Conservation (phyloP, 2,797 vertebrate genomes). For the Eptatretus atami region DNA sequence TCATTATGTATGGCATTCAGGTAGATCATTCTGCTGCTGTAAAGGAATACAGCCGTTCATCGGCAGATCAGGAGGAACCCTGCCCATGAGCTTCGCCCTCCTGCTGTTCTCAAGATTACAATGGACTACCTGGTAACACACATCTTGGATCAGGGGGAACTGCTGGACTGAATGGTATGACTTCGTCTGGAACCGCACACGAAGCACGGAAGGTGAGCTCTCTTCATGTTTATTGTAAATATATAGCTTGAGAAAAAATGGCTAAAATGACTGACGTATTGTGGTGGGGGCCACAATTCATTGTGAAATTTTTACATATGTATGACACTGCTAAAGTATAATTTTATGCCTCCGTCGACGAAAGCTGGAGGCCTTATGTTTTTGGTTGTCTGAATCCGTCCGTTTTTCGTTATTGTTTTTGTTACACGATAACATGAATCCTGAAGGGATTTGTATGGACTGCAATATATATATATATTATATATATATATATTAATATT, state of each 20-base stretch:
- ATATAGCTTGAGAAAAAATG: too few relatives aligned
- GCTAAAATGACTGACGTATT: background rate
- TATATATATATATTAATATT: too few relatives aligned
- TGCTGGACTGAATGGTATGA: constrained; percentile 77
- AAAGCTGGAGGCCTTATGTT: too few relatives aligned
- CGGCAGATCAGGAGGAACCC: constrained; percentile 86
- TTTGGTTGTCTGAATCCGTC: too few relatives aligned
- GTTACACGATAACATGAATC: too few relatives aligned
- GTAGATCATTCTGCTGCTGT: constrained; percentile 47
- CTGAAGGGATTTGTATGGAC: too few relatives aligned
- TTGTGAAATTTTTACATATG: background rate
- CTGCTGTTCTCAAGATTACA: constrained; percentile 44
- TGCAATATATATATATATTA: too few relatives aligned
- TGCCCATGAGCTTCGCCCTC: constrained; percentile 64
- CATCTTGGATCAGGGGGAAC: constrained; percentile 50
- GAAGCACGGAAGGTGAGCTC: constrained; percentile 50
- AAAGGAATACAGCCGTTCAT: constrained; percentile 90
- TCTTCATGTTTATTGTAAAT: too few relatives aligned
- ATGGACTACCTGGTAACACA: constrained; percentile 81
- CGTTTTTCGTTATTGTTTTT: too few relatives aligned
- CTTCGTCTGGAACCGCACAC: constrained; percentile 90
- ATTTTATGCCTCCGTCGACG: background rate
- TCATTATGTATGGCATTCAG: constrained; percentile 14
- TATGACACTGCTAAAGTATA: background rate
- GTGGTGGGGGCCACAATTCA: constrained; percentile 5